phyloP scores from a whole-genome alignment of 2,113 vertebrate genomes.

The Coryphaenoides rupestris region DNA sequence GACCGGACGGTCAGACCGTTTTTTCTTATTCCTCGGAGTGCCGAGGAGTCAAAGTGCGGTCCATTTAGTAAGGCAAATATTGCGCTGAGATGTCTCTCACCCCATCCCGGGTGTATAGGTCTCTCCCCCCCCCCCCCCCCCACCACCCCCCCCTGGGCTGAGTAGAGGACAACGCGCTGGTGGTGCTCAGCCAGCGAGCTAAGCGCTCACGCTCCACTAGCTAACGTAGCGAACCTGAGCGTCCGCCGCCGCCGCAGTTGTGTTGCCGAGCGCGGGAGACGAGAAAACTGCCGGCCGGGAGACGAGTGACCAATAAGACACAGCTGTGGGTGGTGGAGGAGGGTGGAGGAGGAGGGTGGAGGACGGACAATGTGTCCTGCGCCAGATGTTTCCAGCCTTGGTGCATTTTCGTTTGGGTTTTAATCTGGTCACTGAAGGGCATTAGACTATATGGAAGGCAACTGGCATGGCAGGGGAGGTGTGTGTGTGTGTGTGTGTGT shows the following conservation, averaged over 20 bases:
- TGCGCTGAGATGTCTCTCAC: no score
- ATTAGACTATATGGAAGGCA: constrained; percentile 60
- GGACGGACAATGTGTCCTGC: constrained; percentile 56
- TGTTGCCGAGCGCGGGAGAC: constrained; percentile 54
- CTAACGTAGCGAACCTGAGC: constrained; percentile 37
- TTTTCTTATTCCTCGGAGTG: no score
- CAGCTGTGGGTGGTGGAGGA: not conserved
- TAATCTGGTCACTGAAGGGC: constrained; percentile 77
- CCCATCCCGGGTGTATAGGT: no score
- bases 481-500: constrained; percentile 5
- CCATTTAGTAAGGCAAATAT: no score
- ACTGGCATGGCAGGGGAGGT: constrained; percentile 16
- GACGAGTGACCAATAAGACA: constrained; percentile 60
- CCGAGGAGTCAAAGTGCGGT: no score
- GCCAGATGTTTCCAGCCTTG: constrained; percentile 72
- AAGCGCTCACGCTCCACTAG: no score
- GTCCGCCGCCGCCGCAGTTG: constrained; percentile 66
- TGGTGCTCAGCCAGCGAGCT: no score
- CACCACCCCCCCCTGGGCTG: constrained; percentile 5
- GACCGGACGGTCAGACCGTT: no score
- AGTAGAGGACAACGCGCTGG: no score
- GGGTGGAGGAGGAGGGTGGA: constrained; percentile 12
- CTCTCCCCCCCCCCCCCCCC: constrained; percentile 13
- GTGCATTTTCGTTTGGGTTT: constrained; percentile 63
- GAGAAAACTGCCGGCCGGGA: constrained; percentile 3